Percentiles rank a stretch among this genome's conserved stretches.
Evolutionary conservation across 2,797 vertebrate genomes (phyloP).

Genomic region (Acanthornis magna): DNA sequence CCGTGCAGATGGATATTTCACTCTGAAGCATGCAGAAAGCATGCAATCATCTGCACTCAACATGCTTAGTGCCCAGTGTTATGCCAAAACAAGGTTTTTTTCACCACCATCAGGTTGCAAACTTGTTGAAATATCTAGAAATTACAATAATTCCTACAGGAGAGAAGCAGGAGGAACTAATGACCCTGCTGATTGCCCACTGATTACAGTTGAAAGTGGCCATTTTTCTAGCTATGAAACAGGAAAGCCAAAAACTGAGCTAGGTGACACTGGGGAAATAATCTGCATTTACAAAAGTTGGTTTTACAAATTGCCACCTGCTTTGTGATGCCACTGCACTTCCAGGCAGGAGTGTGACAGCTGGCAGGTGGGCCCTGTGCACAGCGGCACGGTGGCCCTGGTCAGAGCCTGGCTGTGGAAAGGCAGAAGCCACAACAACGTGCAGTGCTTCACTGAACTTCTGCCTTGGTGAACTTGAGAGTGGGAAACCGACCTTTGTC

Average conservation of each 20-base stretch:
- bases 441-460: not conserved
- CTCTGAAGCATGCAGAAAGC: not conserved
- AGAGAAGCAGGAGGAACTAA: not conserved
- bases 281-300: not conserved
- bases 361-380: not conserved
- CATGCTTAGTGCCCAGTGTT: not conserved
- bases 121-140: not conserved
- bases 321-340: not conserved
- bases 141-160: not conserved
- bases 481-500: not conserved
- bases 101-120: not conserved
- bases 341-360: not conserved
- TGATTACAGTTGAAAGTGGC: not conserved
- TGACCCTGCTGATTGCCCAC: not conserved
- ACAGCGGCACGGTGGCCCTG: accelerated
- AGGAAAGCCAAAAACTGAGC: not conserved
- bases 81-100: not conserved
- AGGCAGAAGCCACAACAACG: not conserved
- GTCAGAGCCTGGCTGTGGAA: accelerated
- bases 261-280: not conserved
- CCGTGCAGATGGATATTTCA: not conserved
- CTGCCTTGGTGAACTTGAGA: not conserved
- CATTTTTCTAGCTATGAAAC: not conserved
- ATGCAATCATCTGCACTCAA: not conserved
- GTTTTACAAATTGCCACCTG: not conserved